Evolutionary conservation across 1,140 invertebrate genomes (phyloP), one percentile per base, ranked within the genome.

Genomic region (Sarcophaga peregrina): DNA sequence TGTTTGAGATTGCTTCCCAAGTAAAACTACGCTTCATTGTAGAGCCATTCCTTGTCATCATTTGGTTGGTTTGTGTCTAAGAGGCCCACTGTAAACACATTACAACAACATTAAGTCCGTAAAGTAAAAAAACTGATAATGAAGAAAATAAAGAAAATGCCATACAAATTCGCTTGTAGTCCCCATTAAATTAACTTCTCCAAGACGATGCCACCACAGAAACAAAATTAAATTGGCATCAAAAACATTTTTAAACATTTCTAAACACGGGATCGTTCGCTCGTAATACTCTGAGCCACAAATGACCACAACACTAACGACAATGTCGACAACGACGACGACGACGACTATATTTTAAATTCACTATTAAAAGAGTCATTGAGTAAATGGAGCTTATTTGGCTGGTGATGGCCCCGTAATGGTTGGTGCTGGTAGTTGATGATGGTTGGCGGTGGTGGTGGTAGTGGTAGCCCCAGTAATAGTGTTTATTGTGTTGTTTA

Each of bases 401-500:
- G 25, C 25, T 62, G 58, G 62, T 72, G 62, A 72, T 72, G 62
- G 20, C n/a, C 62, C 37, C 62, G 10, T 54, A 11, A 25, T 72
- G n/a, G 62, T 72, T 17, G 15, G 15, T 11, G 52, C 1, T 62
- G 15, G 20, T 62, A 13, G 58, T 15, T 62, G 62, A 25, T 72
- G 62, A n/a, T 72, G 62, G 62, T 25, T 20, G 62, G n/a, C 62
- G 62, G 37, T 72, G 62, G 62, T 72, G 20, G 62, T 72, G 62
- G 8, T 20, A 25, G n/a, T 50, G 75, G 48, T 78, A 50, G 74
- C 47, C 46, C 17, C 47, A 78, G 75, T 78, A 52, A 78, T 78
- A 78, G 75, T 78, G 75, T 78, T 78, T 78, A 78, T 78, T 20
- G 75, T 45, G 47, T 52, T 20, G 75, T 78, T 78, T 78, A 78